Conservation (phyloP, 1,140 invertebrate genomes). For the Stegodyphus dumicola region DNA sequence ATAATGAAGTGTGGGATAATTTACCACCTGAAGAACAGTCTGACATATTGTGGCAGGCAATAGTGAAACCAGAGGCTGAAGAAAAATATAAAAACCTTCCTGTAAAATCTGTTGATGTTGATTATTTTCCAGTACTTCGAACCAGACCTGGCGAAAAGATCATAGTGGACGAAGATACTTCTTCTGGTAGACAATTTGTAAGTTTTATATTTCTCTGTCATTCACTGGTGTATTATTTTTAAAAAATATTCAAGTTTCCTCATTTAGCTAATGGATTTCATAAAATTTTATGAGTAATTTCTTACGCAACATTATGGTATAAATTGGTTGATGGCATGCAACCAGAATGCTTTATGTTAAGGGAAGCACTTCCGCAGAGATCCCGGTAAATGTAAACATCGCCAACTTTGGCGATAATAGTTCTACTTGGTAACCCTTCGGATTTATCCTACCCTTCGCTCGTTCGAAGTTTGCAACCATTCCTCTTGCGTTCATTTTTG, state of each 20-base stretch:
- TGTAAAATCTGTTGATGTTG: conserved; percentile 69
- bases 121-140: conserved; percentile 62
- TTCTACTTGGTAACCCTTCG: too few species aligned
- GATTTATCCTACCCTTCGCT: too few species aligned
- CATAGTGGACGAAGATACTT: conserved; percentile 71
- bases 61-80: conserved; percentile 79
- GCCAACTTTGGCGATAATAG: too few species aligned
- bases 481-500: too few species aligned
- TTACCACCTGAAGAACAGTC: conserved; percentile 77
- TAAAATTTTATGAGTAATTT: too few species aligned
- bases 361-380: too few species aligned
- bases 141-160: conserved; percentile 72
- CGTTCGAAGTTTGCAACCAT: too few species aligned
- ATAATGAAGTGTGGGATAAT: conserved; percentile 78
- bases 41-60: conserved; percentile 79
- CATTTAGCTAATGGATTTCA: too few species aligned
- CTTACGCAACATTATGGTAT: too few species aligned
- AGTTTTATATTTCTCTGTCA: conserved; percentile 22
- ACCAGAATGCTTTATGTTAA: too few species aligned
- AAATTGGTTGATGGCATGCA: too few species aligned
- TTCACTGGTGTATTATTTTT: conserved; percentile 1
- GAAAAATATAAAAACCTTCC: conserved; percentile 74
- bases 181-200: conserved; percentile 52
- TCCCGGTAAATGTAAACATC: too few species aligned
- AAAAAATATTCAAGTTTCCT: not conserved